Percentiles rank a stretch among this genome's conserved stretches.
These are phyloP conservation scores for Panagrolaimus sp. DNA, from an alignment of 1,140 invertebrate species.

Conservation along the genomic window DNA sequence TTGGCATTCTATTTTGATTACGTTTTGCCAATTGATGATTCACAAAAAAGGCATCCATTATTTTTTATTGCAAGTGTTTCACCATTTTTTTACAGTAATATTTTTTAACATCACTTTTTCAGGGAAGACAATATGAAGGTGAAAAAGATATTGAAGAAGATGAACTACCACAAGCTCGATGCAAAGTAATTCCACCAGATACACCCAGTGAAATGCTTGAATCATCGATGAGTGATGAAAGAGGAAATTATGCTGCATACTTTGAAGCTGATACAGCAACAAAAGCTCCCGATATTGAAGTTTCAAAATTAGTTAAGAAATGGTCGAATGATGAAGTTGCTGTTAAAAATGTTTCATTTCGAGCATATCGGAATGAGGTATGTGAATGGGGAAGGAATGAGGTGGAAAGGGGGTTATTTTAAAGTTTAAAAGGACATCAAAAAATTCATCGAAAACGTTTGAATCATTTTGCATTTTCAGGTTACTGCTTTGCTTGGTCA, in stretches of 20 bases:
- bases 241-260: not conserved
- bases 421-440: no score
- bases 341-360: not conserved
- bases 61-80: not conserved
- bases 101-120: not conserved
- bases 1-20: constrained; percentile 10
- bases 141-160: not conserved
- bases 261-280: not conserved
- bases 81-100: no score
- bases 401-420: no score
- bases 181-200: not conserved
- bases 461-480: not conserved
- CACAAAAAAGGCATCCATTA: not conserved
- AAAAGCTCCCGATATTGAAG: not conserved
- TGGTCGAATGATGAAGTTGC: constrained; percentile 10
- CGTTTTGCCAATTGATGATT: constrained; percentile 10
- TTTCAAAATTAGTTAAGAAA: not conserved
- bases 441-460: no score
- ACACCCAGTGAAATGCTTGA: not conserved
- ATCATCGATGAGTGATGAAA: not conserved
- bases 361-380: not conserved
- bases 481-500: not conserved
- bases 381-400: no score
- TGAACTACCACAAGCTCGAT: not conserved
- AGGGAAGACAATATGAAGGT: not conserved